phyloP scores from a whole-genome alignment of 1,140 invertebrate species.

The Ruditapes philippinarum region DNA sequence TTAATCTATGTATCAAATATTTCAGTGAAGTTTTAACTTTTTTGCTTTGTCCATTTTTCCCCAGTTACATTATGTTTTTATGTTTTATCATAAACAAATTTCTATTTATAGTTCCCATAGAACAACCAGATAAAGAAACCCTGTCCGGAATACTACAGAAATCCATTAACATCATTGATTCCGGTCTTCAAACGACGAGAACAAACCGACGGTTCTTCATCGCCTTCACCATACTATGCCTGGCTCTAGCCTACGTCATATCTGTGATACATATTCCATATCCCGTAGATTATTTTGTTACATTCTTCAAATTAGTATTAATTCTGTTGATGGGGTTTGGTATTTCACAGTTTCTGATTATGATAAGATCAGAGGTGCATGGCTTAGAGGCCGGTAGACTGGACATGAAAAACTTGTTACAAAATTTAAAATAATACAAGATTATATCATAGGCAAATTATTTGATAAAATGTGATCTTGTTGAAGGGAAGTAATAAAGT shows the following conservation, averaged over 20 bases:
- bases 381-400: conserved; percentile 51
- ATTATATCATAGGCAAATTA: too few relatives aligned
- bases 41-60: too few relatives aligned
- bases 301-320: conserved; percentile 16
- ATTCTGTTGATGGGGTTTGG: conserved; percentile 46
- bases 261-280: conserved; percentile 61
- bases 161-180: conserved; percentile 22
- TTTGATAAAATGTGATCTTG: too few relatives aligned
- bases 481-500: too few relatives aligned
- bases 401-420: conserved; percentile 54
- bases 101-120: too few relatives aligned
- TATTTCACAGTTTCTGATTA: conserved; percentile 35
- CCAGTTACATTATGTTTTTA: too few relatives aligned
- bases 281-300: conserved; percentile 53
- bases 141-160: conserved; percentile 26
- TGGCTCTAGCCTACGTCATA: conserved; percentile 36
- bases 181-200: conserved; percentile 23
- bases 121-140: too few relatives aligned
- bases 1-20: too few relatives aligned
- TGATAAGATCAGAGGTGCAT: conserved; percentile 62
- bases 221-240: conserved; percentile 28
- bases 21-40: too few relatives aligned
- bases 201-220: conserved; percentile 36
- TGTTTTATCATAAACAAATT: too few relatives aligned
- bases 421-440: conserved; percentile 10